Conservation (phyloP, 1,140 invertebrate genomes). For the Muscidifurax raptorellus region DNA sequence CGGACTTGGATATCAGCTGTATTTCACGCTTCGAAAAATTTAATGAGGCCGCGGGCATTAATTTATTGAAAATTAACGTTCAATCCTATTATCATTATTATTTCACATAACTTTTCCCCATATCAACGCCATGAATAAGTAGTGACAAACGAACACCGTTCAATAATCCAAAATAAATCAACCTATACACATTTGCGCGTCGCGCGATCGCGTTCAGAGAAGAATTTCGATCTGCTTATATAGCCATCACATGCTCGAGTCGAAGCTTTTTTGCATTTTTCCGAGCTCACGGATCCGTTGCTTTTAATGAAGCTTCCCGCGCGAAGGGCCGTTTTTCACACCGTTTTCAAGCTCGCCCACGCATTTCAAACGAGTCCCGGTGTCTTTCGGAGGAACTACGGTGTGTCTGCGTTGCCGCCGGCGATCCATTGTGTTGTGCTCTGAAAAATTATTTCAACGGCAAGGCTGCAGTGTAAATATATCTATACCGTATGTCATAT, state of each 20-base stretch:
- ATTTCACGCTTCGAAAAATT: background rate
- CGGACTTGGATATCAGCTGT: no score
- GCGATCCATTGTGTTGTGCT: background rate
- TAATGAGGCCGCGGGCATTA: background rate
- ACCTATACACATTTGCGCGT: background rate
- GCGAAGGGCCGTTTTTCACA: background rate
- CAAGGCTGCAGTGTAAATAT: background rate
- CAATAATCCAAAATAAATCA: background rate
- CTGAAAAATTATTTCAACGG: background rate
- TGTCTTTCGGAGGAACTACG: background rate
- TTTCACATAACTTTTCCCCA: no score
- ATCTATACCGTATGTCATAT: background rate
- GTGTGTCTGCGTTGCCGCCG: background rate
- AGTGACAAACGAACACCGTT: no score
- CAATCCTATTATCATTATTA: no score
- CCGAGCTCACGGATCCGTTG: background rate
- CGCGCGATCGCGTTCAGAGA: background rate
- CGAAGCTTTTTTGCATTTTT: constrained; percentile 1
- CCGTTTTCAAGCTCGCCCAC: background rate
- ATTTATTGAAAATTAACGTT: no score
- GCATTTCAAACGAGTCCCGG: background rate
- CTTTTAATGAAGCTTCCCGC: background rate
- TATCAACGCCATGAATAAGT: no score
- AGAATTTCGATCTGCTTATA: background rate
- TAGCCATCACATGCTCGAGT: background rate